Conservation (phyloP, 2,797 vertebrate genomes). For the Enteromius unitaeniatus region DNA sequence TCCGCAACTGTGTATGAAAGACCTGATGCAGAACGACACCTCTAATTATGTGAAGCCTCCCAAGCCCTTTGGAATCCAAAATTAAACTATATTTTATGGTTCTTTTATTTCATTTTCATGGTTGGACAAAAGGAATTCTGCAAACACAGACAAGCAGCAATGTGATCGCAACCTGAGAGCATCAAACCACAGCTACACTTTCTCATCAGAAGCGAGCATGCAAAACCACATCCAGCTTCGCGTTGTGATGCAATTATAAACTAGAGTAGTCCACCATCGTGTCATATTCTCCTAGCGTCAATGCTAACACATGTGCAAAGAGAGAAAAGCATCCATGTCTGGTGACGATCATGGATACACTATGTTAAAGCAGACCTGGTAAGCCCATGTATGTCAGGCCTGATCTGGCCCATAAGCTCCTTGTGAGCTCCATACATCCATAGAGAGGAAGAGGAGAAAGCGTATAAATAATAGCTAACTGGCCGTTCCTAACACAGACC, state of each 20-base stretch:
- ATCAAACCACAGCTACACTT: slow-evolving; percentile 6
- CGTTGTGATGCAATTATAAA: neutral
- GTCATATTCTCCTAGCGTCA: neutral
- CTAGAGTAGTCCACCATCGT: neutral
- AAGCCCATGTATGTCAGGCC: slow-evolving; percentile 32
- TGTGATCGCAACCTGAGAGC: slow-evolving; percentile 2
- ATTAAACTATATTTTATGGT: neutral
- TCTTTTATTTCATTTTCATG: no score
- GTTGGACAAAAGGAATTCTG: neutral
- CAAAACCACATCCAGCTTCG: slow-evolving; percentile 14
- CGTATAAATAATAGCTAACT: slow-evolving; percentile 25
- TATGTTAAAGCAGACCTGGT: slow-evolving; percentile 5
- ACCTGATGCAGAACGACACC: neutral
- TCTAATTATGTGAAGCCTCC: neutral
- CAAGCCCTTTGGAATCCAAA: neutral
- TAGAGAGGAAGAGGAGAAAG: slow-evolving; percentile 16
- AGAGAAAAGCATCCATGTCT: neutral
- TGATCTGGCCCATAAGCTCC: slow-evolving; percentile 38
- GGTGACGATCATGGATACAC: neutral
- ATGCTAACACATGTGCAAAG: slow-evolving; percentile 15
- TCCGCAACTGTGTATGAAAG: neutral
- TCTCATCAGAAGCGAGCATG: neutral
- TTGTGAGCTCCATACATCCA: slow-evolving; percentile 37
- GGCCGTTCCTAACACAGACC: neutral
- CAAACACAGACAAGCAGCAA: neutral